These are phyloP conservation scores for Drosophila multiciliata DNA, from an alignment of 2,888 invertebrate species.

Conservation along the genomic window DNA sequence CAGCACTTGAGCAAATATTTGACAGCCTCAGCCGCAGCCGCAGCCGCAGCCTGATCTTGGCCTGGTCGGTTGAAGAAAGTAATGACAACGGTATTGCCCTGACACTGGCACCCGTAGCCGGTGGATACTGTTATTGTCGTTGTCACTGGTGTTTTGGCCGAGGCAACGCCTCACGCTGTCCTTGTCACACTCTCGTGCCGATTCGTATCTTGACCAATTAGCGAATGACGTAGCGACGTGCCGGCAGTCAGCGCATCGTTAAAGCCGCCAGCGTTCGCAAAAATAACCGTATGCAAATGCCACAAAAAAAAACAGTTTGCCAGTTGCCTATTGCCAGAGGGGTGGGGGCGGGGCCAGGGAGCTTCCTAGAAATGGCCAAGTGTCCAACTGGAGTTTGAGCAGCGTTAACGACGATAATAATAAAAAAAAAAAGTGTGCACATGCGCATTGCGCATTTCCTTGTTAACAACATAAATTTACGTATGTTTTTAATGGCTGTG, in stretches of 20 bases:
- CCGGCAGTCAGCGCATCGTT: conserved; percentile 62
- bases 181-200: conserved; percentile 54
- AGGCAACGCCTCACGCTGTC: conserved; percentile 64
- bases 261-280: conserved; percentile 52
- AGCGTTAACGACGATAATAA: conserved; percentile 63
- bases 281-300: conserved; percentile 73
- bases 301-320: conserved; percentile 30
- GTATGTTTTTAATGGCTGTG: conserved; percentile 75
- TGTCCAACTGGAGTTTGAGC: conserved; percentile 56
- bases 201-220: conserved; percentile 76
- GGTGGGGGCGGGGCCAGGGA: not conserved
- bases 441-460: conserved; percentile 76
- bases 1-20: conserved; percentile 66
- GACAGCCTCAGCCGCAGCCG: conserved; percentile 25
- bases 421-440: conserved; percentile 76
- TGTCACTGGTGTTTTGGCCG: conserved; percentile 24
- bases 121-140: not conserved
- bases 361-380: conserved; percentile 56
- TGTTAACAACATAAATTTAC: conserved; percentile 80
- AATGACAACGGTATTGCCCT: conserved; percentile 41
- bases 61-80: conserved; percentile 58
- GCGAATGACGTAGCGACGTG: conserved; percentile 76
- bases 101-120: conserved; percentile 17
- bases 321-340: not conserved
- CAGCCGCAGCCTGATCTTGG: not conserved